phyloP scores from a whole-genome alignment of 2,888 invertebrate species.

The Hypsopygia costalis region DNA sequence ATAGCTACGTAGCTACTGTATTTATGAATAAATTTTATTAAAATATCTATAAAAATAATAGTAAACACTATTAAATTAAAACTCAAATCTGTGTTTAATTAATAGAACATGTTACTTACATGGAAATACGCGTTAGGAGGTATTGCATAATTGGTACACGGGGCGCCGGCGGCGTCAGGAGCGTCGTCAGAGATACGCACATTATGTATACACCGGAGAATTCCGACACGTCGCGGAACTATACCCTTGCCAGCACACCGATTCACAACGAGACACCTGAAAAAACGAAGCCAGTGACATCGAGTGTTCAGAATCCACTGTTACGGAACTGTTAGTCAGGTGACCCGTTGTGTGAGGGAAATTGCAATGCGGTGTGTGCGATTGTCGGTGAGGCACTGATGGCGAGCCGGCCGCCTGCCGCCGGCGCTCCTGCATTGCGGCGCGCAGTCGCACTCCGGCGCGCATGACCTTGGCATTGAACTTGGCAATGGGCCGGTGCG shows the following conservation, averaged over 20 bases:
- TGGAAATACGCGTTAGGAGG: conserved; percentile 34
- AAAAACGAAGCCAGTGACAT: conserved; percentile 22
- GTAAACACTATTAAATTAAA: neutral
- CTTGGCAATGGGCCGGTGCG: conserved; percentile 83
- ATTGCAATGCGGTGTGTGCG: conserved; percentile 57
- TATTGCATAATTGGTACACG: conserved; percentile 60
- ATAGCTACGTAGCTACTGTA: no score
- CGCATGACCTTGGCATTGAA: conserved; percentile 91
- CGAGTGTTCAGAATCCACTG: conserved; percentile 10
- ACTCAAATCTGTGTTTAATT: neutral
- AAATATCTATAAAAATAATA: conserved; percentile 1
- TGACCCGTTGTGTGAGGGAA: conserved; percentile 37
- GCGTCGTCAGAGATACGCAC: conserved; percentile 39
- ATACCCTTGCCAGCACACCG: conserved; percentile 28
- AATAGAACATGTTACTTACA: conserved; percentile 45
- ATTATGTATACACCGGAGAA: conserved; percentile 37
- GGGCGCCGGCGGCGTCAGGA: conserved; percentile 32
- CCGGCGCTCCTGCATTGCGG: conserved; percentile 83
- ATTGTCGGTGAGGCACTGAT: conserved; percentile 69
- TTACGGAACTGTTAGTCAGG: conserved; percentile 39
- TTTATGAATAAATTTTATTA: neutral
- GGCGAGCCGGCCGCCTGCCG: conserved; percentile 54
- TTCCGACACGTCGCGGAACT: conserved; percentile 33
- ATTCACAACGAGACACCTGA: conserved; percentile 35
- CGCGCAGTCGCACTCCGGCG: conserved; percentile 83